phyloP scores from a whole-genome alignment of 1,140 invertebrate species.

The Proctacanthus coquilletti region DNA sequence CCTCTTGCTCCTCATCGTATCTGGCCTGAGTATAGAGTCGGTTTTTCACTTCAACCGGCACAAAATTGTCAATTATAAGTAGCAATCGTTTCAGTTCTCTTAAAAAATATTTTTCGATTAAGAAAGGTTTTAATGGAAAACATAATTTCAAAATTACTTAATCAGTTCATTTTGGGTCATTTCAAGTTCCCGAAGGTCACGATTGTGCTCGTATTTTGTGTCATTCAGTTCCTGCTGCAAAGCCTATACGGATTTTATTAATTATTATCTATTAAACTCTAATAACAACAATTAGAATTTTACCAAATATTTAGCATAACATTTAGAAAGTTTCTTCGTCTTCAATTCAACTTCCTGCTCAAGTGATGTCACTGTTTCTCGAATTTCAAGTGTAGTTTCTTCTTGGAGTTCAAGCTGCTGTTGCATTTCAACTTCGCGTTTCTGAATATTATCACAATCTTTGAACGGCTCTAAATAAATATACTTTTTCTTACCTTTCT shows the following conservation, averaged over 20 bases:
- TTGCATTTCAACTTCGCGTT: conserved; percentile 65
- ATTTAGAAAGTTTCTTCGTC: conserved; percentile 70
- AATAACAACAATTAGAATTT: conserved; percentile 34
- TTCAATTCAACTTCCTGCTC: conserved; percentile 88
- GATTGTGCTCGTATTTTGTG: conserved; percentile 64
- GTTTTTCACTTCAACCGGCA: conserved; percentile 77
- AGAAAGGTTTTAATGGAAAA: conserved; percentile 9
- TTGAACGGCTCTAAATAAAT: too few species aligned
- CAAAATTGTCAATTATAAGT: conserved; percentile 93
- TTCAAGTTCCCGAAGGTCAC: conserved; percentile 65
- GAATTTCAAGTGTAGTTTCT: conserved; percentile 69
- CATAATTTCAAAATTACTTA: too few species aligned
- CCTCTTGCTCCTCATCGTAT: conserved; percentile 80
- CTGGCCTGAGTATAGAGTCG: conserved; percentile 60
- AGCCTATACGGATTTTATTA: conserved; percentile 16
- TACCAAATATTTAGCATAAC: conserved; percentile 27
- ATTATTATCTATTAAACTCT: conserved; percentile 40
- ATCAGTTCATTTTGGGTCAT: conserved; percentile 65
- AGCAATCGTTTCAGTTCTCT: conserved; percentile 59
- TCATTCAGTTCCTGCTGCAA: conserved; percentile 62
- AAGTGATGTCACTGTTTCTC: conserved; percentile 68
- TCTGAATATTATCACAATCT: too few species aligned
- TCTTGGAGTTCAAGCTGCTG: conserved; percentile 77
- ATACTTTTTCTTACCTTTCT: conserved; percentile 55
- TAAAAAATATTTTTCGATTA: neutral